Evolutionary conservation across 2,797 vertebrate species (phyloP), one percentile per base, ranked within the genome.

Genomic region (Hydrocynus forskahlii): DNA sequence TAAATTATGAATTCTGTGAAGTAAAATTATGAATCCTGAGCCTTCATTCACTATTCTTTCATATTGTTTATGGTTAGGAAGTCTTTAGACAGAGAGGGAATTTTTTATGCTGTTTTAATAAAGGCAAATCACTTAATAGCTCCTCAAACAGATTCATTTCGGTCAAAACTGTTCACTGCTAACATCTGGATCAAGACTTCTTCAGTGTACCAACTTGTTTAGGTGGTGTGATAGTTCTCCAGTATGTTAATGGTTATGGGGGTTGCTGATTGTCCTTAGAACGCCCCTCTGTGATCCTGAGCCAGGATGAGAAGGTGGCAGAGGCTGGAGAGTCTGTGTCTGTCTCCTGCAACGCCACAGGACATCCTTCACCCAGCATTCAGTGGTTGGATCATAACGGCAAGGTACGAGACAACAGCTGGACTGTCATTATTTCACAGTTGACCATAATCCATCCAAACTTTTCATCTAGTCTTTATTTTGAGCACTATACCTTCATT

Each of bases 321-420:
- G 54, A 14, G 0, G 63, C 85, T 13, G 92, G 92, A 0, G 29
- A 88, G 12, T 72, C 17, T 0, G 85, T 89, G 1, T 88, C 88
- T 60, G 90, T 95, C 67, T 84, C 88, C 75, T 95, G 95, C 79
- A 94, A 93, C 1, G 89, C 92, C 43, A 91, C 92, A 0, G 94
- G 95, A 14, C 84, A 93, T 83, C 94, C 95, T 71, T 52, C 84
- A 40, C 95, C 95, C 45, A 85, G 88, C 63, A 84, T 92, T 0
- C 75, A 91, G 84, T 95, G 94, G 94, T 60, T 92, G 82, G 66
- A 23, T 23, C 35, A 45, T 12, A 50, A 63, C 16, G 52, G 84
- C 67, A 91, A 79, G 77, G 72, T 75, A 12, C 4, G 72, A 35
- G 8, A 38, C 43, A 54, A n/a, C 10, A 14, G 17, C 35, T 3